Evolutionary conservation across 2,888 invertebrate genomes (phyloP), one percentile per base, ranked within the genome.

Genomic region (Luperina nickerlii): DNA sequence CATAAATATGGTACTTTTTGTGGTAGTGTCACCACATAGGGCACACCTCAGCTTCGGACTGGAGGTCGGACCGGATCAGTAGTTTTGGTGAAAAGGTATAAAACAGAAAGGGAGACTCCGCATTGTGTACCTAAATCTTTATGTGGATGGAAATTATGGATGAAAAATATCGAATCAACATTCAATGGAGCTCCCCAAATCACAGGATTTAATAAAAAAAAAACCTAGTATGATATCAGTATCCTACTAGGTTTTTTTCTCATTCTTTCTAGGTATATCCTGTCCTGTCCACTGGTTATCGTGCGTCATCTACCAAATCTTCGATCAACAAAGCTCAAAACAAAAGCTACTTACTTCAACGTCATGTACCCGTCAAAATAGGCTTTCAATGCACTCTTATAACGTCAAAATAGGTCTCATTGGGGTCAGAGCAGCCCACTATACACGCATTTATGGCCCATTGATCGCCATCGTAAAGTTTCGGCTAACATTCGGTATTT

Each of bases 381-480:
- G 32, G 57, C 71, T 74, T 77, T 81, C 77, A 76, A 79, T 84
- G 72, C 80, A 72, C 73, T 81, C 79, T 18, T 66, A 45, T 83
- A 74, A 85, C 88, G 81, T 88, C 82, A 85, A 88, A 84, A 79
- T 83, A 85, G 80, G 82, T 71, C 84, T 76, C 51, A 86, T 84
- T 82, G 74, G 65, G 85, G 88, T 84, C 86, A 85, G 68, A 74
- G 51, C 76, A 77, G 75, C 74, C 84, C 89, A 89, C 81, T 83
- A 81, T 65, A 71, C 66, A 65, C 76, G 68, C 42, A 82, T 90
- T 90, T 87, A 90, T 84, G 57, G 83, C 70, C 83, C 82, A 88
- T 90, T 89, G 89, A 89, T 90, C 71, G 85, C 51, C 78, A 67
- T 89, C 91, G 88, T 91, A 90, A 91, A 91, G 24, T 82, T 82